phyloP scores from a whole-genome alignment of 92 coral and sea anemone genomes.

The Meandrina meandrites region DNA sequence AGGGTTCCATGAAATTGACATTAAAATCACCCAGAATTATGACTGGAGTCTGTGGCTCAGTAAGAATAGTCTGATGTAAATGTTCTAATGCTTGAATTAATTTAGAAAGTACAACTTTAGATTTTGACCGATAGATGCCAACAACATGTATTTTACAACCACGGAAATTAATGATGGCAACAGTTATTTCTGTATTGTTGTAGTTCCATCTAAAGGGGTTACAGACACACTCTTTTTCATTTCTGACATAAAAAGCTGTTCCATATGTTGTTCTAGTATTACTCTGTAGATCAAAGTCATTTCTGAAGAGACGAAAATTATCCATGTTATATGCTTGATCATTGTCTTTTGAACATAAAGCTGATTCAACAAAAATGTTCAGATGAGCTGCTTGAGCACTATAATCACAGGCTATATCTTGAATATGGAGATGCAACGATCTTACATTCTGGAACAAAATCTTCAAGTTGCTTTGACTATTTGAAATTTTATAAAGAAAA shows the following conservation, averaged over 20 bases:
- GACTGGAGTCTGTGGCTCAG: no score
- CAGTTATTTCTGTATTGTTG: constrained; percentile 20
- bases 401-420: constrained; percentile 29
- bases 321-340: not conserved
- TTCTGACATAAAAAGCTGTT: constrained; percentile 21
- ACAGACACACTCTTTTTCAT: not conserved
- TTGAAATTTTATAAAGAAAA: no score
- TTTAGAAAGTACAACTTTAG: not conserved
- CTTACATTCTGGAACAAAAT: constrained; percentile 42
- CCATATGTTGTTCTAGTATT: constrained; percentile 30
- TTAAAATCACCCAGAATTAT: no score
- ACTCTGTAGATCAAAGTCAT: not conserved
- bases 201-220: not conserved
- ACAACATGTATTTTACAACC: not conserved
- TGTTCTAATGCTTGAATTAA: not conserved
- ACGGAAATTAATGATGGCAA: not conserved
- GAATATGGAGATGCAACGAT: constrained; percentile 21
- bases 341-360: constrained; percentile 20
- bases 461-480: no score
- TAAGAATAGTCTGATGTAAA: no score
- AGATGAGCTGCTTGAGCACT: constrained; percentile 26
- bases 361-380: constrained; percentile 16
- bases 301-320: constrained; percentile 10
- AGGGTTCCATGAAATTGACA: no score
- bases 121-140: not conserved